A percentile compares a stretch with the other conserved stretches of the same genome.
Conservation (phyloP, 2,888 invertebrate species). For the Nemoura dubitans region DNA sequence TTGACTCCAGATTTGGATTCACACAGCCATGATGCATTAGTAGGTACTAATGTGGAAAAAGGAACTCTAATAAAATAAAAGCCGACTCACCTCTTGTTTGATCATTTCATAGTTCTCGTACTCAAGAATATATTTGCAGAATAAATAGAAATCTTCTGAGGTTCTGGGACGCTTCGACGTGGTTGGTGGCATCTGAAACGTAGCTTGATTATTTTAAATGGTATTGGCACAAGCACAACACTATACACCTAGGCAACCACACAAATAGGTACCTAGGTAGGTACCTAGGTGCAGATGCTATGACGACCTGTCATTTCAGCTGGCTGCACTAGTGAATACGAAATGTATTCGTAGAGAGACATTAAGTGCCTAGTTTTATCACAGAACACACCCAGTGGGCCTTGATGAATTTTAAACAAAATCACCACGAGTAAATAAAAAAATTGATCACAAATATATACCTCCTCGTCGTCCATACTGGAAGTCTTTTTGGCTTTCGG, state of each 20-base stretch:
- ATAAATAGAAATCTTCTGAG: constrained; percentile 64
- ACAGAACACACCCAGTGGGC: not conserved
- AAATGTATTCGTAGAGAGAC: no score
- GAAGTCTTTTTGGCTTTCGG: constrained; percentile 39
- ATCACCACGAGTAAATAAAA: not conserved
- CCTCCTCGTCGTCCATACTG: constrained; percentile 37
- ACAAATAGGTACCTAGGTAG: no score
- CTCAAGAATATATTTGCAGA: constrained; percentile 65
- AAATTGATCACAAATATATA: constrained; percentile 3
- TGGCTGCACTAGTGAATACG: no score
- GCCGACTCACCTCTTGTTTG: constrained; percentile 60
- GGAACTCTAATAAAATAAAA: no score
- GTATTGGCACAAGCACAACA: not conserved
- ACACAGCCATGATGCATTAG: no score
- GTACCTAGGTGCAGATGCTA: no score
- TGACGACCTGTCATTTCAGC: no score
- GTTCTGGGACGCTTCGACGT: constrained; percentile 59
- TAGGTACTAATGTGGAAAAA: no score
- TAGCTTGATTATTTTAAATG: not conserved
- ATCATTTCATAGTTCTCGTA: constrained; percentile 64
- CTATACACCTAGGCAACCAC: no score
- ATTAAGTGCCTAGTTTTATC: no score
- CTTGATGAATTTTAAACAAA: not conserved
- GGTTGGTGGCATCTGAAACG: constrained; percentile 43
- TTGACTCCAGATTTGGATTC: constrained; percentile 48